Conservation (phyloP, 2,797 vertebrate species). For the Myotis vivesi region DNA sequence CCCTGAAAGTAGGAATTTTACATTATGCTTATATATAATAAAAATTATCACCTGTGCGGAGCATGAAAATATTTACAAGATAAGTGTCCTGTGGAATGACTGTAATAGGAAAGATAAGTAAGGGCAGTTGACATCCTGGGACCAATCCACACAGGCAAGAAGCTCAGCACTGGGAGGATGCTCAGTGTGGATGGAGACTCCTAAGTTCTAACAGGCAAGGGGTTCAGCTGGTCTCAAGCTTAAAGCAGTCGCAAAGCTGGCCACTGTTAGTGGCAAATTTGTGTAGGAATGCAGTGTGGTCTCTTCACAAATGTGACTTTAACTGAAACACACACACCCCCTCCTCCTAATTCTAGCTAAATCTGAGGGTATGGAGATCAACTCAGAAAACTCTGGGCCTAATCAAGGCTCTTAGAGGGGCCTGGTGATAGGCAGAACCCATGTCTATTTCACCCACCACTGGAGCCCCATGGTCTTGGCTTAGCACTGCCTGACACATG, state of each 20-base stretch:
- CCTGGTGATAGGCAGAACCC: neutral
- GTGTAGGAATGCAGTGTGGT: neutral
- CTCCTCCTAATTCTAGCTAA: neutral
- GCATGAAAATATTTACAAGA: neutral
- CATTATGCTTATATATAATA: neutral
- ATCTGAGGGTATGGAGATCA: neutral
- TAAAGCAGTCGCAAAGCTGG: neutral
- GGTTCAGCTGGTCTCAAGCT: neutral
- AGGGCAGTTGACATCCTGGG: fast-evolving
- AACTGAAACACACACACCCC: neutral
- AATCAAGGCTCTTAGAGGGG: neutral
- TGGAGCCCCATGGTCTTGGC: neutral
- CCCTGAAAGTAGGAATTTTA: neutral
- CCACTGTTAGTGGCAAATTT: neutral
- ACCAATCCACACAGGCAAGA: neutral
- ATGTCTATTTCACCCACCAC: neutral
- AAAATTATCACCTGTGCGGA: neutral
- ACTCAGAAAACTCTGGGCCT: neutral
- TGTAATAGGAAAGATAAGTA: neutral
- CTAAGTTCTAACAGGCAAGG: neutral
- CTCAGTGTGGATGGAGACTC: neutral
- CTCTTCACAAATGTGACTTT: neutral
- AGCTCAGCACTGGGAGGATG: no score
- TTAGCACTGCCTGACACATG: neutral
- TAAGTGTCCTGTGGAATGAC: neutral